These are phyloP conservation scores for Meloe dianella DNA, from an alignment of 2,888 invertebrate species.

Conservation along the genomic window DNA sequence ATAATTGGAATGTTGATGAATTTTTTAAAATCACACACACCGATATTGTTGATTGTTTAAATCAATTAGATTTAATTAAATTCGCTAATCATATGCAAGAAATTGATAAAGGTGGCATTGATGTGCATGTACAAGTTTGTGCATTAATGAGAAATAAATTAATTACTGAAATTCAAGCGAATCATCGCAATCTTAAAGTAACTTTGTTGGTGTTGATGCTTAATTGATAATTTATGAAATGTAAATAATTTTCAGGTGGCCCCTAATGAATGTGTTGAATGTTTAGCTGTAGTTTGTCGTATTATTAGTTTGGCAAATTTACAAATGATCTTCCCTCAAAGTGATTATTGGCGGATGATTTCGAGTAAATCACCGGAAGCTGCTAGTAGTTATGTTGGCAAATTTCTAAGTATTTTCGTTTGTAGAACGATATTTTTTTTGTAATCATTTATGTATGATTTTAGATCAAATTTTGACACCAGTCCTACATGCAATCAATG, in stretches of 20 bases:
- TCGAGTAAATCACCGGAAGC: constrained; percentile 57
- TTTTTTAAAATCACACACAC: constrained; percentile 74
- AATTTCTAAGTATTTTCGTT: constrained; percentile 69
- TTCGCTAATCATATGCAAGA: constrained; percentile 67
- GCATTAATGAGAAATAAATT: constrained; percentile 81
- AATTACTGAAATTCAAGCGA: constrained; percentile 78
- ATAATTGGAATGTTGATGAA: constrained; percentile 76
- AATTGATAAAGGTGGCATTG: constrained; percentile 64
- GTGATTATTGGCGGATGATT: constrained; percentile 68
- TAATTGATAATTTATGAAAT: not conserved
- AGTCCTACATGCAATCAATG: constrained; percentile 76
- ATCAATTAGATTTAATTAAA: constrained; percentile 64
- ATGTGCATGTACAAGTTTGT: constrained; percentile 81
- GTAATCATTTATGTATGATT: constrained; percentile 43
- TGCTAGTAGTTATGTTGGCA: constrained; percentile 71
- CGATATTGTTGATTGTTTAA: constrained; percentile 69
- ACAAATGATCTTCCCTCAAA: constrained; percentile 79
- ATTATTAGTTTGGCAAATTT: constrained; percentile 81
- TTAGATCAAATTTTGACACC: constrained; percentile 78
- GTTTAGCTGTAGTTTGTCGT: constrained; percentile 76
- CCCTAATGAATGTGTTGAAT: constrained; percentile 72
- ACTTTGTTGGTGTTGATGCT: constrained; percentile 14
- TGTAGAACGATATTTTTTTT: not conserved
- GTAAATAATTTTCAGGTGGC: constrained; percentile 69
- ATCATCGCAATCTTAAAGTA: constrained; percentile 78